Evolutionary conservation across 1,140 invertebrate genomes (phyloP).

Genomic region (Coboldia fuscipes): DNA sequence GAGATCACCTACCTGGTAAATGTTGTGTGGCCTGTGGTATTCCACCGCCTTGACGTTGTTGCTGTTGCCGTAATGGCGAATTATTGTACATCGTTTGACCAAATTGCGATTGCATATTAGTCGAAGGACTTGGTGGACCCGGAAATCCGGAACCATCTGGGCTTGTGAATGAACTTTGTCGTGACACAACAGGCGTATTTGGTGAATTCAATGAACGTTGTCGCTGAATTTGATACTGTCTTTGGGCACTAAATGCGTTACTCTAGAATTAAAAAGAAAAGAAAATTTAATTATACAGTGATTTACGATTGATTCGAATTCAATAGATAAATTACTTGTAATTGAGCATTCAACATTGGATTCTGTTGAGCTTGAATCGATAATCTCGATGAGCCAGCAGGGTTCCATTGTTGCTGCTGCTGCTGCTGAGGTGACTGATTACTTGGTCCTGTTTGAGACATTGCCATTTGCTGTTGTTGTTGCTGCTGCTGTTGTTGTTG

Average conservation of each 20-base stretch:
- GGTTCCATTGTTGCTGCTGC: neutral
- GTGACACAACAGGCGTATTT: slow-evolving; percentile 19
- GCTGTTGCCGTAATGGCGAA: slow-evolving; percentile 19
- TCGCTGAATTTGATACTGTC: slow-evolving; percentile 16
- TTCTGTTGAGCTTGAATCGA: slow-evolving; percentile 42
- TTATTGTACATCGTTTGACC: neutral
- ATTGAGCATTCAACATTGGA: slow-evolving; percentile 58
- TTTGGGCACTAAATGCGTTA: slow-evolving; percentile 10
- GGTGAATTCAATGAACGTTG: slow-evolving; percentile 30
- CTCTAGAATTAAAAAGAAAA: slow-evolving; percentile 1
- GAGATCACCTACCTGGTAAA: slow-evolving; percentile 32
- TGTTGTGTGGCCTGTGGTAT: slow-evolving; percentile 40
- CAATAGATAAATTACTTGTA: slow-evolving; percentile 49
- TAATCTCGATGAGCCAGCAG: slow-evolving; percentile 6
- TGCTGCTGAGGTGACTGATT: slow-evolving; percentile 5
- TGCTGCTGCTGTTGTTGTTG: neutral
- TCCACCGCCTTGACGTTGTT: slow-evolving; percentile 39
- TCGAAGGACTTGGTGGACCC: slow-evolving; percentile 24
- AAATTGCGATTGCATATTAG: slow-evolving; percentile 25
- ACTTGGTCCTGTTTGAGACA: no score
- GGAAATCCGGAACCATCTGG: slow-evolving; percentile 22
- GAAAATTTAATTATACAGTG: neutral
- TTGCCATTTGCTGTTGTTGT: slow-evolving; percentile 4
- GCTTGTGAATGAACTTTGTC: slow-evolving; percentile 15
- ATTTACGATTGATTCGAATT: neutral